Evolutionary conservation across 35 echinoderm and acorn worm genomes (phyloP).

Genomic region (Apostichopus japonicus): DNA sequence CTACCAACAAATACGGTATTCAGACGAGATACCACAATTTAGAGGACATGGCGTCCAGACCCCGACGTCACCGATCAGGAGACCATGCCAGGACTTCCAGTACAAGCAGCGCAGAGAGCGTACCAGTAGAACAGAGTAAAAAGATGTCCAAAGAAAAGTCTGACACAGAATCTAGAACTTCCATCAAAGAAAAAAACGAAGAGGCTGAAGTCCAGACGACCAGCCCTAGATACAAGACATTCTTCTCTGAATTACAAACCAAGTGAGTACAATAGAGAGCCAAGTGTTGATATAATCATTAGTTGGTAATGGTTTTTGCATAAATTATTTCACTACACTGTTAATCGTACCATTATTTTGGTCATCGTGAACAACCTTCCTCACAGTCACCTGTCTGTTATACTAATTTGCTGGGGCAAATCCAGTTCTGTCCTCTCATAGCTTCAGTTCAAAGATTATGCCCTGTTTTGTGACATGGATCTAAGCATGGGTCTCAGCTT

Average conservation of each 20-base stretch:
- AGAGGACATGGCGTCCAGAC: slow-evolving; percentile 89
- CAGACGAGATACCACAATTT: slow-evolving; percentile 85
- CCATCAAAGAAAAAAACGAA: slow-evolving; percentile 30
- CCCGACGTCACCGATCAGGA: slow-evolving; percentile 33
- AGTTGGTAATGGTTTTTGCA: too few relatives aligned
- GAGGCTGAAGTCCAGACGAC: background rate
- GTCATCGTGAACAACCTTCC: too few relatives aligned
- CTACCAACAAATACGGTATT: slow-evolving; percentile 72
- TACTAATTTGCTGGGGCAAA: too few relatives aligned
- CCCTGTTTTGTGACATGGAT: too few relatives aligned
- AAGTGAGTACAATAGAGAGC: slow-evolving; percentile 65
- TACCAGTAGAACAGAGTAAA: slow-evolving; percentile 46
- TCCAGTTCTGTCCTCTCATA: too few relatives aligned
- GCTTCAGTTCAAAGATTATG: too few relatives aligned
- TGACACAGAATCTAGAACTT: slow-evolving; percentile 46
- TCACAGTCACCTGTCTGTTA: too few relatives aligned
- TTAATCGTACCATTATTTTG: too few relatives aligned
- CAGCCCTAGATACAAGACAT: slow-evolving; percentile 58
- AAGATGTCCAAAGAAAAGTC: slow-evolving; percentile 22
- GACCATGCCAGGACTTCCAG: slow-evolving; percentile 55
- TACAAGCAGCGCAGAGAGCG: slow-evolving; percentile 41
- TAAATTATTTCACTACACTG: too few relatives aligned
- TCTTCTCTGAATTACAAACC: slow-evolving; percentile 63
- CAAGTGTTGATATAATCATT: too few relatives aligned
- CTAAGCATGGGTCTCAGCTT: too few relatives aligned